Conservation (phyloP, 2,888 invertebrate species). For the Orchesella flavescens region DNA sequence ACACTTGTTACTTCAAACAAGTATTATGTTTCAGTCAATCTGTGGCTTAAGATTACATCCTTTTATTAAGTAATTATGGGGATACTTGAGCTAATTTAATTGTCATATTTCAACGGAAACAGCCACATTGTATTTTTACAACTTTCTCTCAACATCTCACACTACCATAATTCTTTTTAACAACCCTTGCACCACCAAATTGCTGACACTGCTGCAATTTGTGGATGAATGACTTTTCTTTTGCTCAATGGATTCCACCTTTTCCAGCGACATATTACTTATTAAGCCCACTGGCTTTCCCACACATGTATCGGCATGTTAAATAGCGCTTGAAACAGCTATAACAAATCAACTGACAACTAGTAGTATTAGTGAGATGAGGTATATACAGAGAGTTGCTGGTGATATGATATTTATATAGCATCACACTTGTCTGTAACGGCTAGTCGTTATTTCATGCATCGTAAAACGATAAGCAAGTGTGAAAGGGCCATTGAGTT, state of each 20-base stretch:
- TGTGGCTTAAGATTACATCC: constrained; percentile 7
- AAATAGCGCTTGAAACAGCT: not conserved
- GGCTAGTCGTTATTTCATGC: constrained; percentile 55
- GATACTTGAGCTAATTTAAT: constrained; percentile 23
- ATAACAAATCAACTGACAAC: not conserved
- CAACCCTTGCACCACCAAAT: not conserved
- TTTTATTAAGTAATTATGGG: constrained; percentile 21
- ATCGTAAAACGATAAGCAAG: constrained; percentile 61
- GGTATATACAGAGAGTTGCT: not conserved
- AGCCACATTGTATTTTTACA: not conserved
- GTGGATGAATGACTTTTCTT: not conserved
- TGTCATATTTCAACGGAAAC: constrained; percentile 1
- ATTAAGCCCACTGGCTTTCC: not conserved
- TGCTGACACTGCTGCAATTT: not conserved
- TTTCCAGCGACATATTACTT: constrained; percentile 19
- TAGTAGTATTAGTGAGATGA: not conserved
- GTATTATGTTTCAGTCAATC: not conserved
- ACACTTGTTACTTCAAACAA: too few species aligned
- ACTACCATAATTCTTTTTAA: too few species aligned
- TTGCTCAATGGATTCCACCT: not conserved
- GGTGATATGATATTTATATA: not conserved
- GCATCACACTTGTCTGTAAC: constrained; percentile 10
- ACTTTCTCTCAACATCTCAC: not conserved
- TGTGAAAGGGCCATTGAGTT: constrained; percentile 55
- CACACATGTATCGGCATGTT: constrained; percentile 14